Evolutionary conservation across 2,113 vertebrate genomes (phyloP).

Genomic region (Austrofundulus limnaeus): DNA sequence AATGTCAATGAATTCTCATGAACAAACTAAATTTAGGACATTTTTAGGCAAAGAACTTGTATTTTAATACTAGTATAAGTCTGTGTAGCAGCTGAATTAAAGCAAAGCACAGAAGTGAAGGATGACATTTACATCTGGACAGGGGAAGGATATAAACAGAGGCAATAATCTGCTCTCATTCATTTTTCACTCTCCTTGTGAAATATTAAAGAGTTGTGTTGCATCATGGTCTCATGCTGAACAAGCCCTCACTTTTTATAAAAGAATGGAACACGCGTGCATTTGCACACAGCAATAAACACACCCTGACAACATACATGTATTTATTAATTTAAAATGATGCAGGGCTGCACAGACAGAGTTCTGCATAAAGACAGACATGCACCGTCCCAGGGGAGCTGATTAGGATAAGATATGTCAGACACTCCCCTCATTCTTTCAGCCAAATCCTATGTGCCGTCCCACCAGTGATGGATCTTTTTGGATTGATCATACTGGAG

Average conservation of each 20-base stretch:
- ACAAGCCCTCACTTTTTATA: constrained; percentile 3
- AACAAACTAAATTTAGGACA: too few relatives aligned
- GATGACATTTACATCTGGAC: constrained; percentile 21
- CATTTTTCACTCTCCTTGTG: constrained; percentile 63
- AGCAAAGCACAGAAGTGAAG: not conserved
- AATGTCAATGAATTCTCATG: too few relatives aligned
- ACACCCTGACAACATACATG: not conserved
- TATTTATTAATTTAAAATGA: constrained; percentile 29
- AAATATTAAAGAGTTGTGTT: constrained; percentile 67
- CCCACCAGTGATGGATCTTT: constrained; percentile 7
- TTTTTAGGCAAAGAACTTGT: too few relatives aligned
- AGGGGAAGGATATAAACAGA: constrained; percentile 24
- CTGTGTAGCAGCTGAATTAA: not conserved
- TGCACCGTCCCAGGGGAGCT: constrained; percentile 56
- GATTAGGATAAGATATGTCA: constrained; percentile 68
- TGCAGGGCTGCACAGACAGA: not conserved
- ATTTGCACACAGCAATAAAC: not conserved
- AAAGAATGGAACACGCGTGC: constrained; percentile 9
- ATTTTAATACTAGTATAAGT: too few relatives aligned
- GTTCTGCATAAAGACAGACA: constrained; percentile 33
- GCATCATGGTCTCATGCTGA: constrained; percentile 29
- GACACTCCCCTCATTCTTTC: constrained; percentile 20
- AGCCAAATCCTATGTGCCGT: constrained; percentile 6
- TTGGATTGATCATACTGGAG: constrained; percentile 24
- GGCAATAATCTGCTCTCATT: constrained; percentile 61